Evolutionary conservation across 2,797 vertebrate species (phyloP), one percentile per base, ranked within the genome.

Genomic region (Carcharodon carcharias): DNA sequence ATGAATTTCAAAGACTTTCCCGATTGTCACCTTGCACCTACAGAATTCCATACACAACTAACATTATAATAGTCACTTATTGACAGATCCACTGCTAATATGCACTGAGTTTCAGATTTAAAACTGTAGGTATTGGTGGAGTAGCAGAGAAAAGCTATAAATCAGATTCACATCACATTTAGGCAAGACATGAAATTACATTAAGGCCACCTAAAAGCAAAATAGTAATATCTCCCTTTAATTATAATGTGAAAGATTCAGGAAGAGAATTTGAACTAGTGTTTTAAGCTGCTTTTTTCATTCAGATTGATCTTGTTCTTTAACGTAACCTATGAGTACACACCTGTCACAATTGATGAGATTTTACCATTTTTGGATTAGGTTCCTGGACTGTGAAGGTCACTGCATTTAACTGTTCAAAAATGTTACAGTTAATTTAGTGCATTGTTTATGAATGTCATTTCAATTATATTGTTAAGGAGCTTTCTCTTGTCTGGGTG

Each of bases 401-500:
- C 93, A 56, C 45, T 54, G 93, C 67, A 95, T 65, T 95, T 71
- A 71, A 95, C 65, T 31, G 12, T 11, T 95, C 45, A 31, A 28
- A 95, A 45, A 69, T 14, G 40, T 31, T 95, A 50, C n/a, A 45
- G 9, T 71, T 40, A 50, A 67, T 95, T 95, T 54, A 67, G 26
- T 35, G 45, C 21, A 95, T 69, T 95, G 92, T 95, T 95, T 69
- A 45, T 54, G 40, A 71, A 71, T 95, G 45, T 69, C 65, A 67
- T 45, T 50, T 71, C 69, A 95, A 95, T 95, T 95, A 71, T 63
- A 95, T 67, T 95, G 69, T 95, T 31, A 95, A 71, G 11, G n/a
- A 95, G 40, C 28, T 95, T 95, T 69, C 45, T 40, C 45, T 50
- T 95, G 40, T 95, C 2, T 73, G 65, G 65, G 26, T 95, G 65